Evolutionary conservation across 2,113 vertebrate species (phyloP).

Genomic region (Sylvicapra grimmia): DNA sequence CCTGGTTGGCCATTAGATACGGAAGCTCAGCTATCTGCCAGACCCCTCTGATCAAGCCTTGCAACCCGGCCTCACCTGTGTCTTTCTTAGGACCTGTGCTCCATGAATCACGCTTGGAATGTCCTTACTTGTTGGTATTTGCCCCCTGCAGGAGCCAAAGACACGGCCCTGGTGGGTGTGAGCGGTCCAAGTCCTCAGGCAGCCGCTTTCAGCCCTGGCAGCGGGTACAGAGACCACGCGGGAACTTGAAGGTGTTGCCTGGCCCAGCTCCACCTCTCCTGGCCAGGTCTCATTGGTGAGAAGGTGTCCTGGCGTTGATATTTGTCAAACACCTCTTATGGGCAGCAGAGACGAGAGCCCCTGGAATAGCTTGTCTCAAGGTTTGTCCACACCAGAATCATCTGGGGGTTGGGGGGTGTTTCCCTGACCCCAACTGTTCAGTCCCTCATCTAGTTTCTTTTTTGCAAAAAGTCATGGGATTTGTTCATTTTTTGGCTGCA

Average conservation of each 20-base stretch:
- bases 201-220: neutral
- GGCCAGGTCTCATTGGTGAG: too few species aligned
- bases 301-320: neutral
- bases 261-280: neutral
- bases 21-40: neutral
- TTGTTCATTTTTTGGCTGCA: neutral
- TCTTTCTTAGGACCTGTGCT: neutral
- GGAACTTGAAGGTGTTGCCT: neutral
- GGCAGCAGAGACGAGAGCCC: neutral
- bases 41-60: neutral
- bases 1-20: accelerated
- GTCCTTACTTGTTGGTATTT: neutral
- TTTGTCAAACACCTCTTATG: accelerated
- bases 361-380: accelerated
- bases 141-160: neutral
- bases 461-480: neutral
- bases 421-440: accelerated
- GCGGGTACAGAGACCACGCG: neutral
- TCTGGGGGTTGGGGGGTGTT: neutral
- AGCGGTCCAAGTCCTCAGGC: accelerated
- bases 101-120: neutral
- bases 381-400: neutral
- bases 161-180: neutral
- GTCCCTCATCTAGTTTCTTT: neutral
- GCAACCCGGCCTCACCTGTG: accelerated